Evolutionary conservation across 1,140 invertebrate genomes (phyloP).

Genomic region (Carposina sasakii): DNA sequence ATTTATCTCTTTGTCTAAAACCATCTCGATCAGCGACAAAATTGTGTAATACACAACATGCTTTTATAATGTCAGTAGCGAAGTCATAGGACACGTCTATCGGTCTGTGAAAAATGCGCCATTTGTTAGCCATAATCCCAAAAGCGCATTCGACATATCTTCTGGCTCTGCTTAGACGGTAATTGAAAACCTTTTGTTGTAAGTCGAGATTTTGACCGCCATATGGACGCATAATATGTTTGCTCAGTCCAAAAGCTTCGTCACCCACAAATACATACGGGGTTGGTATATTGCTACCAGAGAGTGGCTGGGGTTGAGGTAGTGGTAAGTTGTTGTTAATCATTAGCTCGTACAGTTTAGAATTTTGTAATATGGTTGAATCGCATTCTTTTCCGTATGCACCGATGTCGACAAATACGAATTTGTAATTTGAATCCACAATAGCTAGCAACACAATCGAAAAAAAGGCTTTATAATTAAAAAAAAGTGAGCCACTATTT

Average conservation of each 20-base stretch:
- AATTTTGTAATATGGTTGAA: no score
- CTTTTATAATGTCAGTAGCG: slow-evolving; percentile 36
- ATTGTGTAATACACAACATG: slow-evolving; percentile 50
- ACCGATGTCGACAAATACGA: no score
- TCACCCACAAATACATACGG: slow-evolving; percentile 6
- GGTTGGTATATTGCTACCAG: not conserved
- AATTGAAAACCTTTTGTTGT: slow-evolving; percentile 3
- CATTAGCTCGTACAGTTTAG: not conserved
- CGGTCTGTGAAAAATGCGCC: slow-evolving; percentile 46
- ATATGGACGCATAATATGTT: slow-evolving; percentile 3
- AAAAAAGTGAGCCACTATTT: slow-evolving; percentile 9
- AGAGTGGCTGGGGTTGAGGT: not conserved
- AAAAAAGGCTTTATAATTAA: slow-evolving; percentile 9
- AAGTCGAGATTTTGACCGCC: not conserved
- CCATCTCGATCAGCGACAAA: slow-evolving; percentile 44
- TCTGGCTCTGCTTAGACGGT: slow-evolving; percentile 8
- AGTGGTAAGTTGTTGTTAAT: not conserved
- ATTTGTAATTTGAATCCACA: no score
- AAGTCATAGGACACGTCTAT: slow-evolving; percentile 36
- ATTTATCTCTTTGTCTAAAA: slow-evolving; percentile 22
- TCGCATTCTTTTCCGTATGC: no score
- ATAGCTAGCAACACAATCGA: slow-evolving; percentile 9
- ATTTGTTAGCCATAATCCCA: slow-evolving; percentile 42
- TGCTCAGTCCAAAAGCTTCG: slow-evolving; percentile 4
- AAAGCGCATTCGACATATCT: slow-evolving; percentile 23